phyloP scores from a whole-genome alignment of 2,888 invertebrate species.

The Ashinkailepas kermadecensis region DNA sequence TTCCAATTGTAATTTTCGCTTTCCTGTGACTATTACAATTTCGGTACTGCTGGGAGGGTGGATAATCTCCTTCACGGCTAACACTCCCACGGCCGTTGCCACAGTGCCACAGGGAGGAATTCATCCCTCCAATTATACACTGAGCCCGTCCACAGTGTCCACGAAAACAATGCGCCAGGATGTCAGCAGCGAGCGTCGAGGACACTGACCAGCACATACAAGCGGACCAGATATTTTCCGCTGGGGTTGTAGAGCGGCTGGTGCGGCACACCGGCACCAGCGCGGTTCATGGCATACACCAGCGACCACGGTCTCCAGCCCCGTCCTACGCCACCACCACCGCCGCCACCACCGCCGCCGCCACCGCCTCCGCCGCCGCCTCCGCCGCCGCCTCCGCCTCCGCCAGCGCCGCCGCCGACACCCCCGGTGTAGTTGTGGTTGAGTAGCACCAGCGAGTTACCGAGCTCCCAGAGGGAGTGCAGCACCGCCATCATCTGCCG shows the following conservation, averaged over 20 bases:
- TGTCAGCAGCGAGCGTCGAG: too few relatives aligned
- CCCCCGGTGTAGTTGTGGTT: neutral
- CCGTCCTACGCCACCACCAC: slow-evolving; percentile 26
- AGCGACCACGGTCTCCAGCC: slow-evolving; percentile 48
- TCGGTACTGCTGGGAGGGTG: too few relatives aligned
- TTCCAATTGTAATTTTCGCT: too few relatives aligned
- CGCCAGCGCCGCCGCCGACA: neutral
- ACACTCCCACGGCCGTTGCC: too few relatives aligned
- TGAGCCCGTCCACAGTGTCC: too few relatives aligned
- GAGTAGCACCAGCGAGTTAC: neutral
- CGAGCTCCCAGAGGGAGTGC: slow-evolving; percentile 13
- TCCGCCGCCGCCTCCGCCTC: too few relatives aligned
- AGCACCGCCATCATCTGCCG: neutral
- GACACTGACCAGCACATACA: slow-evolving; percentile 42
- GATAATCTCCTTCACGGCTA: too few relatives aligned
- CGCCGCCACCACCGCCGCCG: neutral
- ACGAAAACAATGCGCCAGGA: too few relatives aligned
- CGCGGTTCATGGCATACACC: slow-evolving; percentile 45
- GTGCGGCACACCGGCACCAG: slow-evolving; percentile 42
- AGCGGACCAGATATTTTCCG: slow-evolving; percentile 47
- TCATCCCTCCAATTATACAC: too few relatives aligned
- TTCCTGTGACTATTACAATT: too few relatives aligned
- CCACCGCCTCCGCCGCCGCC: too few relatives aligned
- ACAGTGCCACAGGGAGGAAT: too few relatives aligned
- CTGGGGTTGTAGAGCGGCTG: slow-evolving; percentile 41